phyloP scores from a whole-genome alignment of 1,140 invertebrate genomes.

The Drosophila murphyi region DNA sequence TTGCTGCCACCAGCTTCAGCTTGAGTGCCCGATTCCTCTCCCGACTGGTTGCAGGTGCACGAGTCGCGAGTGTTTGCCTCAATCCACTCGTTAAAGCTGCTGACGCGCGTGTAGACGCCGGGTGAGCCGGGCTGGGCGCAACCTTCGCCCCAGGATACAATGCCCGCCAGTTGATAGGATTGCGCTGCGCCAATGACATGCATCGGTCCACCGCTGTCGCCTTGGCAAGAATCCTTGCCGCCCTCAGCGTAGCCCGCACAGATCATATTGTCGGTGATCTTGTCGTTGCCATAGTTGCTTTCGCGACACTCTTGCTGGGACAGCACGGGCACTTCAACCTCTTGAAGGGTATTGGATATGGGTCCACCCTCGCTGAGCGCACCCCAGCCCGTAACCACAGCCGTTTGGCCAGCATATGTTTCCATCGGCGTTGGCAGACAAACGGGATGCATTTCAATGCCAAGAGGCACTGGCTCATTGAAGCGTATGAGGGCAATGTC shows the following conservation, averaged over 20 bases:
- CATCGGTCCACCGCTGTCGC: slow-evolving; percentile 89
- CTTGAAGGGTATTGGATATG: slow-evolving; percentile 86
- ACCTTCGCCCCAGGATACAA: slow-evolving; percentile 92
- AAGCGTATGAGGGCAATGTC: slow-evolving; percentile 92
- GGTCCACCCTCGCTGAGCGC: slow-evolving; percentile 86
- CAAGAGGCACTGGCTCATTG: slow-evolving; percentile 86
- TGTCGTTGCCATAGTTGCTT: slow-evolving; percentile 87
- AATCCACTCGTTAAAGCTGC: slow-evolving; percentile 91
- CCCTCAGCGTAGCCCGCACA: slow-evolving; percentile 92
- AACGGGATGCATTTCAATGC: slow-evolving; percentile 88
- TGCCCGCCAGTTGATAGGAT: slow-evolving; percentile 84
- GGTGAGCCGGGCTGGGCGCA: slow-evolving; percentile 92
- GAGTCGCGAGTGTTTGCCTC: slow-evolving; percentile 87
- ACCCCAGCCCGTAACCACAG: slow-evolving; percentile 90
- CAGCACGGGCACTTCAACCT: slow-evolving; percentile 90
- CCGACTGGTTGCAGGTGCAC: slow-evolving; percentile 86
- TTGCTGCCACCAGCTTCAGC: slow-evolving; percentile 18
- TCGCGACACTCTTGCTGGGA: slow-evolving; percentile 89
- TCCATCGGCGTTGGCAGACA: slow-evolving; percentile 88
- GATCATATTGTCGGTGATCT: slow-evolving; percentile 94
- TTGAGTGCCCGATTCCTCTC: neutral
- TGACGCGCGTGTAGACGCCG: slow-evolving; percentile 94
- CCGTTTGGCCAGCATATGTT: slow-evolving; percentile 85
- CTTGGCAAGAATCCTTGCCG: slow-evolving; percentile 91
- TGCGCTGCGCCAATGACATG: slow-evolving; percentile 85